Conservation (phyloP, 2,113 vertebrate species). For the Platichthys stellatus region DNA sequence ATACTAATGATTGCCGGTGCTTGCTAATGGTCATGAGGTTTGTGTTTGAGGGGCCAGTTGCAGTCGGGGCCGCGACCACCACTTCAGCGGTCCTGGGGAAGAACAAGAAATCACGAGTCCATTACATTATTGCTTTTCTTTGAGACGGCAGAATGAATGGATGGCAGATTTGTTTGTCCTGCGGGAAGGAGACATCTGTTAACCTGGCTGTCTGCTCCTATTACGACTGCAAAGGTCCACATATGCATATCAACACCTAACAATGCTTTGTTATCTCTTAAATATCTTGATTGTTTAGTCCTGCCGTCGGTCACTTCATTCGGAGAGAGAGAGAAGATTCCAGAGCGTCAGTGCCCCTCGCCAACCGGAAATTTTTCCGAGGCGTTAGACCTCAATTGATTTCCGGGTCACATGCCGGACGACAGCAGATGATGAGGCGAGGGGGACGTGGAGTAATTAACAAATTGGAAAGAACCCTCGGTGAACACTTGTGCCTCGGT, state of each 20-base stretch:
- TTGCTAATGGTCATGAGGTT: neutral
- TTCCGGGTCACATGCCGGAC: constrained; percentile 22
- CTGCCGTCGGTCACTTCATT: neutral
- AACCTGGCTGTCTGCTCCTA: neutral
- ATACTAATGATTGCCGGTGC: neutral
- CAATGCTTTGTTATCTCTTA: neutral
- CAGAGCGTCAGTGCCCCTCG: neutral
- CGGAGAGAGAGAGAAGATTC: neutral
- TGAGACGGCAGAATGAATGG: neutral
- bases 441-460: constrained; percentile 31
- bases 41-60: neutral
- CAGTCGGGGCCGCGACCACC: neutral
- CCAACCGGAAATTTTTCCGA: neutral
- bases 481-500: constrained; percentile 22
- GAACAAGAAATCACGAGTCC: neutral
- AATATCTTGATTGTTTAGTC: neutral
- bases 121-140: neutral
- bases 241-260: too few species aligned
- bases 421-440: constrained; percentile 24
- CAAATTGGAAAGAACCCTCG: constrained; percentile 25
- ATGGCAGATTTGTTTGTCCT: neutral
- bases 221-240: neutral
- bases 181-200: neutral
- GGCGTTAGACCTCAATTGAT: neutral
- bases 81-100: neutral